A percentile compares a stretch with the other conserved stretches of the same genome.
Conservation (phyloP, 2,888 invertebrate species). For the Oxytorus armatus region DNA sequence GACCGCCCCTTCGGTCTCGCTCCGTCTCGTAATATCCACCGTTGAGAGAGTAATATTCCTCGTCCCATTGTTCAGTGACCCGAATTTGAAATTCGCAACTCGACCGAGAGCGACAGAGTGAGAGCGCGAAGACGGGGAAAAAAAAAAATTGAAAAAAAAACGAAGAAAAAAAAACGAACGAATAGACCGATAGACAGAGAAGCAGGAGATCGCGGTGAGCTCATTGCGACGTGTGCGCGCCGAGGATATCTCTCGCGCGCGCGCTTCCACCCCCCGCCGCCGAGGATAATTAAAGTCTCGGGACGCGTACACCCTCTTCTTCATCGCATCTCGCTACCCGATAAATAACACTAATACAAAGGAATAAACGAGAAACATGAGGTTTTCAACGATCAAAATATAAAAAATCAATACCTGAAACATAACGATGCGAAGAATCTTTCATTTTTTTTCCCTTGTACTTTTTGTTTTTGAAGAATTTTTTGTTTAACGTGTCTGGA, state of each 20-base stretch:
- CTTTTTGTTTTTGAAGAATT: constrained; percentile 14
- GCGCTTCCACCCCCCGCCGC: constrained; percentile 7
- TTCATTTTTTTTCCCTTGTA: not conserved
- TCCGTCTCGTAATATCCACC: constrained; percentile 41
- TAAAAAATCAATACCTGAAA: too few relatives aligned
- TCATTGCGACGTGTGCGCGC: constrained; percentile 28
- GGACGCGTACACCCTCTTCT: constrained; percentile 18
- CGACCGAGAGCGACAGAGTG: constrained; percentile 63
- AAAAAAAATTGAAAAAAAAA: constrained; percentile 39
- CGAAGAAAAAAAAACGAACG: constrained; percentile 28
- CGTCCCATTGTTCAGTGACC: constrained; percentile 72
- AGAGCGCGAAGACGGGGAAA: constrained; percentile 30
- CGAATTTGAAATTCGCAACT: constrained; percentile 71
- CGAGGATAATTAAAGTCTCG: constrained; percentile 42
- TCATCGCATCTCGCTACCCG: not conserved
- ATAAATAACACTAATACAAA: not conserved
- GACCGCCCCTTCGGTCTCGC: constrained; percentile 57
- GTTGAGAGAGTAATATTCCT: constrained; percentile 66
- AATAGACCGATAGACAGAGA: constrained; percentile 1
- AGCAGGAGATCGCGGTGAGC: constrained; percentile 24
- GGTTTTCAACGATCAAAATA: too few relatives aligned
- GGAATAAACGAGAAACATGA: constrained; percentile 2
- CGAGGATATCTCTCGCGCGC: constrained; percentile 42
- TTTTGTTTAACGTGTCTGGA: constrained; percentile 25
- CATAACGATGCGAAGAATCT: too few relatives aligned